Evolutionary conservation across 2,888 invertebrate species (phyloP).

Genomic region (Eurois occulta): DNA sequence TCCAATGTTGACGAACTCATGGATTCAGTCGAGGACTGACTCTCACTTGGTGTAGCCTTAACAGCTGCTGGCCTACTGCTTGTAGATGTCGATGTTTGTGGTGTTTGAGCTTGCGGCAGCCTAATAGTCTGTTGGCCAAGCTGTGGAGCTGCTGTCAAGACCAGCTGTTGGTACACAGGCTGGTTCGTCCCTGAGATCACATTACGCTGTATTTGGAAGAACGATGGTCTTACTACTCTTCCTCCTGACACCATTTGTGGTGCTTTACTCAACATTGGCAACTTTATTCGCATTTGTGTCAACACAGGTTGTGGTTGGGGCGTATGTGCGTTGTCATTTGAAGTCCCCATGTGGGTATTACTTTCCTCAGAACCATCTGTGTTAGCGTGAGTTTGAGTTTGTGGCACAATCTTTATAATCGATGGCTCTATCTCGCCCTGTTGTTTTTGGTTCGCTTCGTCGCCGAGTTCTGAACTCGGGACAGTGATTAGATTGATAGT

Average conservation of each 20-base stretch:
- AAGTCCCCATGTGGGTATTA: conserved; percentile 72
- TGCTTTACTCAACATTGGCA: conserved; percentile 88
- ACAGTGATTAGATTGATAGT: conserved; percentile 91
- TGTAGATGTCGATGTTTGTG: conserved; percentile 39
- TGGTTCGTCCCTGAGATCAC: conserved; percentile 90
- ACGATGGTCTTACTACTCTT: conserved; percentile 89
- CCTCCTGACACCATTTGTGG: conserved; percentile 90
- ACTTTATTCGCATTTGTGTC: conserved; percentile 89
- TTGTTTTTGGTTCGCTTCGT: conserved; percentile 85
- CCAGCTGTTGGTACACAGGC: conserved; percentile 88
- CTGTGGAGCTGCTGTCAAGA: conserved; percentile 87
- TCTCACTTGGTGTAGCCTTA: conserved; percentile 78
- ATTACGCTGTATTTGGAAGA: conserved; percentile 91
- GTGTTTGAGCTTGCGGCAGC: conserved; percentile 79
- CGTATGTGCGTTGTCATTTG: conserved; percentile 78
- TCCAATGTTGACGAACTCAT: conserved; percentile 94
- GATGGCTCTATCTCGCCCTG: conserved; percentile 84
- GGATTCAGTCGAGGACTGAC: conserved; percentile 87
- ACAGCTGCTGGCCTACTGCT: conserved; percentile 66
- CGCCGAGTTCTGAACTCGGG: conserved; percentile 86
- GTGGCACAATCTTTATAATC: conserved; percentile 87
- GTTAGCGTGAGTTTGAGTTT: conserved; percentile 76
- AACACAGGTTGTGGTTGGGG: conserved; percentile 84
- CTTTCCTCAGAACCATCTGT: conserved; percentile 70
- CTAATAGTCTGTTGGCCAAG: conserved; percentile 86